Conservation (phyloP, 2,888 invertebrate species). For the Agriotes lineatus region DNA sequence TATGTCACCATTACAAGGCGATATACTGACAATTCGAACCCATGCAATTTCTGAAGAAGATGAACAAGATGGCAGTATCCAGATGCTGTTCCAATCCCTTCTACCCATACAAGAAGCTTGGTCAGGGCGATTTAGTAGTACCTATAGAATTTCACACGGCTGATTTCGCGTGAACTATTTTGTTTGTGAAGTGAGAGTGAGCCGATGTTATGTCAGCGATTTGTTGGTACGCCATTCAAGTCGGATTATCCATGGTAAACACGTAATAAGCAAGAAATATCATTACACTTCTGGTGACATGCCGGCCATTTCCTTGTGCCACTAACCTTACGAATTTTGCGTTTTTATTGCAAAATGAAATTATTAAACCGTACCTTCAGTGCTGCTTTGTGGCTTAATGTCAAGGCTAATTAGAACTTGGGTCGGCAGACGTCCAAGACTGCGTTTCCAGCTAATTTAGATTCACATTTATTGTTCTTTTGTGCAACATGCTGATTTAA, state of each 20-base stretch:
- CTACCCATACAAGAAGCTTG: not conserved
- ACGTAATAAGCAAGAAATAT: slow-evolving; percentile 18
- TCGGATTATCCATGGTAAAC: slow-evolving; percentile 12
- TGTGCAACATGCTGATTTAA: not conserved
- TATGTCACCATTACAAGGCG: no score
- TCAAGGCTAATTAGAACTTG: not conserved
- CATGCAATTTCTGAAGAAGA: no score
- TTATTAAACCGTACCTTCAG: not conserved
- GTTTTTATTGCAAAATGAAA: not conserved
- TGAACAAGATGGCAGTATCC: no score
- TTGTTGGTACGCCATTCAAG: slow-evolving; percentile 14
- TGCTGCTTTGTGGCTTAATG: not conserved
- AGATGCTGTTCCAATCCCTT: not conserved
- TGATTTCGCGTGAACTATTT: not conserved
- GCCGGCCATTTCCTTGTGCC: not conserved
- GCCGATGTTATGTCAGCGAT: slow-evolving; percentile 5
- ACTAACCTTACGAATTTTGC: not conserved
- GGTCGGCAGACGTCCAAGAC: no score
- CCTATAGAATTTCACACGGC: not conserved
- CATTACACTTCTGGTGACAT: slow-evolving; percentile 4
- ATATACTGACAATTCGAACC: no score
- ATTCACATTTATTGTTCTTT: not conserved
- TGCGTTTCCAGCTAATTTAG: not conserved
- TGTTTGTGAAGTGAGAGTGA: slow-evolving; percentile 4
- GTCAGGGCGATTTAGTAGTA: not conserved